A percentile compares a stretch with the other conserved stretches of the same genome.
phyloP scores from a whole-genome alignment of 2,888 invertebrate species.

The Sipunculus nudus region DNA sequence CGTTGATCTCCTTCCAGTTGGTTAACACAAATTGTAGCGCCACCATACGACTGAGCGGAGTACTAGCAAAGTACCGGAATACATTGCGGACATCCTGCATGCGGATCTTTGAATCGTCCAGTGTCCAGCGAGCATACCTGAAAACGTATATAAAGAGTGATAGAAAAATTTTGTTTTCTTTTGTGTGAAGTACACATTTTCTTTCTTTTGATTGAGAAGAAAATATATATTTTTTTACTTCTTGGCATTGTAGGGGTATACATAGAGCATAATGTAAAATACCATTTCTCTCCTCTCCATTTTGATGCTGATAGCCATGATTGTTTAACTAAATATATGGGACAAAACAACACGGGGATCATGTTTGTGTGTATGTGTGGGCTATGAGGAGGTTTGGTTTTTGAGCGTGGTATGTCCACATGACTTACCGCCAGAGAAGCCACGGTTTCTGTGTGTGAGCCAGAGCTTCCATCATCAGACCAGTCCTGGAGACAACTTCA shows the following conservation, averaged over 20 bases:
- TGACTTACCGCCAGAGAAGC: slow-evolving; percentile 60
- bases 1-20: slow-evolving; percentile 59
- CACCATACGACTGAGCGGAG: slow-evolving; percentile 58
- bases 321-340: not conserved
- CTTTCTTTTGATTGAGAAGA: not conserved
- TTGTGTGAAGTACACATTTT: not conserved
- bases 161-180: not conserved
- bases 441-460: slow-evolving; percentile 61
- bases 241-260: not conserved
- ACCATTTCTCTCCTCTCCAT: not conserved
- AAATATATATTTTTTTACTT: not conserved
- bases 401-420: not conserved
- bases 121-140: slow-evolving; percentile 61
- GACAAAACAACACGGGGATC: slow-evolving; percentile 1
- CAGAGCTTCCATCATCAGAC: slow-evolving; percentile 60
- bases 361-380: no score
- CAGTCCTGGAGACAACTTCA: slow-evolving; percentile 57
- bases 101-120: slow-evolving; percentile 57
- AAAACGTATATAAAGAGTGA: not conserved
- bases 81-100: slow-evolving; percentile 60
- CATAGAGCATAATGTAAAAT: not conserved
- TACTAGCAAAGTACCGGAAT: slow-evolving; percentile 57
- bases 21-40: slow-evolving; percentile 60
- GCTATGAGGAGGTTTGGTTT: no score
- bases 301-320: not conserved